Conservation (phyloP, 2,888 invertebrate genomes). For the Adineta ricciae region DNA sequence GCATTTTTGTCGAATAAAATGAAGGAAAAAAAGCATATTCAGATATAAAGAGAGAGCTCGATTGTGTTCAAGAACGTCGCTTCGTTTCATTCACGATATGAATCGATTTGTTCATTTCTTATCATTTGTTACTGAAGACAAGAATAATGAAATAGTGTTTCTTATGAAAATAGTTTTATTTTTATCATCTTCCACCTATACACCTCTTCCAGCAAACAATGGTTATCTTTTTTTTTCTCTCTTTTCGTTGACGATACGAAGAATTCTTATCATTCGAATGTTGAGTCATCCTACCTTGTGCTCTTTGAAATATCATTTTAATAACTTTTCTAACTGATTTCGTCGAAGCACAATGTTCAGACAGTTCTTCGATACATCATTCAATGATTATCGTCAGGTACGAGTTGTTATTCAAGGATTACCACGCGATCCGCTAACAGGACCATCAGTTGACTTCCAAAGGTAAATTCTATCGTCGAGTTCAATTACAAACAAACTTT, state of each 20-base stretch:
- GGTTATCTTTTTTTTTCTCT: background rate
- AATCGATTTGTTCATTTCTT: too few relatives aligned
- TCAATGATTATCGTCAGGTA: background rate
- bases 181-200: too few relatives aligned
- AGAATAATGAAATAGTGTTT: too few relatives aligned
- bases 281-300: background rate
- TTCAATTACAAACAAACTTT: background rate
- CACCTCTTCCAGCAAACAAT: background rate
- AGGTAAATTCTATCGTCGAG: background rate
- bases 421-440: background rate
- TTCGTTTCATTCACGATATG: too few relatives aligned
- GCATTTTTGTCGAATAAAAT: constrained; percentile 4
- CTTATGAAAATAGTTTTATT: too few relatives aligned
- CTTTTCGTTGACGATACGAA: background rate
- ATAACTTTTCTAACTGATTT: background rate
- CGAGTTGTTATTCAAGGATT: background rate
- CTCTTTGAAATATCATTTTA: background rate
- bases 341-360: background rate
- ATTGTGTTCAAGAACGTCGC: too few relatives aligned
- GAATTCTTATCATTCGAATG: background rate
- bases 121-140: too few relatives aligned
- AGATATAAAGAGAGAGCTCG: too few relatives aligned
- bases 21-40: background rate
- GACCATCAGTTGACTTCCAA: background rate
- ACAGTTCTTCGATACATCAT: background rate